Evolutionary conservation across 1,140 invertebrate species (phyloP).

Genomic region (Phthorimaea operculella): DNA sequence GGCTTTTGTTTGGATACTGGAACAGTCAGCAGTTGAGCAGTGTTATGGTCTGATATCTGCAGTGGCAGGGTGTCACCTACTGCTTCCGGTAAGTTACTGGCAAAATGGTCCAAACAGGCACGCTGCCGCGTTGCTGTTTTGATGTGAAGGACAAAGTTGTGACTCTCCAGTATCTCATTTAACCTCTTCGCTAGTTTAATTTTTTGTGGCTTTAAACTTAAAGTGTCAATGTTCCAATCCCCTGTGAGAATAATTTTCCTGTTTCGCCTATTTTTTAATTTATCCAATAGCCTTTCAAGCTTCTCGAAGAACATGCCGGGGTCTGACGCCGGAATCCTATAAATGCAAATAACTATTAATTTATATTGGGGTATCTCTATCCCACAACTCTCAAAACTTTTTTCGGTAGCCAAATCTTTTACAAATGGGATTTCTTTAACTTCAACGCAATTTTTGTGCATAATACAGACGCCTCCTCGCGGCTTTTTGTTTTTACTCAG

Average conservation of each 20-base stretch:
- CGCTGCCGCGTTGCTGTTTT: background rate
- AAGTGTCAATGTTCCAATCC: background rate
- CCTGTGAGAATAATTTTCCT: background rate
- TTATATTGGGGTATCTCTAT: background rate
- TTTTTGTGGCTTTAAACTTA: background rate
- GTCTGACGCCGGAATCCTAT: background rate
- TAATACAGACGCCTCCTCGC: background rate
- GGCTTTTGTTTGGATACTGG: background rate
- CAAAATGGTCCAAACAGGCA: background rate
- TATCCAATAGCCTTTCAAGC: background rate
- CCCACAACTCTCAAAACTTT: background rate
- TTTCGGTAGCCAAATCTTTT: background rate
- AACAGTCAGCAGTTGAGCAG: background rate
- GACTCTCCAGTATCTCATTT: background rate
- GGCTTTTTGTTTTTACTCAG: background rate
- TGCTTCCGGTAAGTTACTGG: background rate
- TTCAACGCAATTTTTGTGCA: background rate
- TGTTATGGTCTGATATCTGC: conserved; percentile 2
- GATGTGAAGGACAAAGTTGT: background rate
- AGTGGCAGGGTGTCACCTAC: background rate
- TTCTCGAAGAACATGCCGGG: background rate
- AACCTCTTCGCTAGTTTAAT: background rate
- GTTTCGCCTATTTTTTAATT: background rate
- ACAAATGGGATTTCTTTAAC: background rate
- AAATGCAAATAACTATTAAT: background rate